Evolutionary conservation across 2,113 vertebrate species (phyloP).

Genomic region (Tachycineta bicolor): DNA sequence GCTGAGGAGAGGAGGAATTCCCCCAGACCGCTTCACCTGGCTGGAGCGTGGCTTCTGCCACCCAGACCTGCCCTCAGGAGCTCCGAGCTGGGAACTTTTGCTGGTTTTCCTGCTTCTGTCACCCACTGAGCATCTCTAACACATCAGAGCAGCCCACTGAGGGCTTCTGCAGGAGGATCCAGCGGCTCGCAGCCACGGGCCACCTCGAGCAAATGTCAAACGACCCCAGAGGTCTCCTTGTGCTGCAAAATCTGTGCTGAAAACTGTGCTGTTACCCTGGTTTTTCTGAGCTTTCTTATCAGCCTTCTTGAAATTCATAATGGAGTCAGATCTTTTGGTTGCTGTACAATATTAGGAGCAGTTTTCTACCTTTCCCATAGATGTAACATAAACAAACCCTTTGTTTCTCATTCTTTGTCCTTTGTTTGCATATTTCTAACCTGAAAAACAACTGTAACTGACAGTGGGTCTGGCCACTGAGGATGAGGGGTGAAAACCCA

Average conservation of each 20-base stretch:
- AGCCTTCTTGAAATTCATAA: too few relatives aligned
- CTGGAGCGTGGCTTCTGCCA: not conserved
- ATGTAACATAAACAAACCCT: too few relatives aligned
- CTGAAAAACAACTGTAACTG: too few relatives aligned
- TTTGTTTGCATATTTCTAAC: too few relatives aligned
- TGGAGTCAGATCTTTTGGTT: too few relatives aligned
- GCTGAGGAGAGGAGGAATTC: not conserved
- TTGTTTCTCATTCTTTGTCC: too few relatives aligned
- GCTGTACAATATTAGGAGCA: too few relatives aligned
- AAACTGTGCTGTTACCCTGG: too few relatives aligned
- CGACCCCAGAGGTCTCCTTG: not conserved
- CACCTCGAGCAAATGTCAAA: not conserved
- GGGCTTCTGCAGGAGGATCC: not conserved
- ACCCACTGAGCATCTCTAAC: not conserved
- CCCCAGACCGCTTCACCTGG: accelerated
- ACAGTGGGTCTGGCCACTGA: too few relatives aligned
- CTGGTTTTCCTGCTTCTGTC: not conserved
- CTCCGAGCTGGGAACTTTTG: not conserved
- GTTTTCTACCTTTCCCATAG: too few relatives aligned
- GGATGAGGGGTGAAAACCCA: too few relatives aligned
- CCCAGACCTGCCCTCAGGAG: not conserved
- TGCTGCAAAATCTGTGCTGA: not conserved
- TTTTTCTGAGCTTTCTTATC: too few relatives aligned
- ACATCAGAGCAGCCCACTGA: not conserved
- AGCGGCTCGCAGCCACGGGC: not conserved